Evolutionary conservation across 2,113 vertebrate species (phyloP), one percentile per base, ranked within the genome.

Genomic region (Monarcha castaneiventris): DNA sequence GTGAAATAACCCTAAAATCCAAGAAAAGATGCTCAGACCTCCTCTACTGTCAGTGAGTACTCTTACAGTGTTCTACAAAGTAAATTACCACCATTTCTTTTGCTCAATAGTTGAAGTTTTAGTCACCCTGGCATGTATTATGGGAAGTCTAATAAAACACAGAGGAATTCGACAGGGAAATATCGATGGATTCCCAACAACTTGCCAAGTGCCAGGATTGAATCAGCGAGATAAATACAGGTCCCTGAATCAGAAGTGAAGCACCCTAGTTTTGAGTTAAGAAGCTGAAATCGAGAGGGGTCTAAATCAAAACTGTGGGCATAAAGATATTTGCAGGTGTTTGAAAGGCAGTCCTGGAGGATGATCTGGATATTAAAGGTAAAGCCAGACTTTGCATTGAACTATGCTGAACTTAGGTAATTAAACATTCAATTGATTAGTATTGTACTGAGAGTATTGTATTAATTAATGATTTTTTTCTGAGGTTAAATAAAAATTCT

Each of bases 401-500:
- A n/a, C 43, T 89, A 7, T 66, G 12, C 5, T 63, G 37, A 67
- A 63, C 2, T 2, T 76, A 4, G 7, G 22, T 35, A 37, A 46
- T 72, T 78, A 93, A 74, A 4, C 63, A 54, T 82, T 92, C 35
- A 39, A 13, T 44, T 69, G 77, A 90, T 93, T 64, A 22, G 16
- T 69, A 83, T 78, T 81, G 21, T 71, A 77, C 20, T 52, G 19
- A 55, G 17, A 26, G 30, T 54, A 73, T 67, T 61, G 16, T 71
- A 84, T 79, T 89, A 92, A 86, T 66, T 62, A 93, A 75, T 85
- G 12, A 51, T 7, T 35, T 55, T 78, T 73, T 67, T 55, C 35
- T 52, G 11, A 84, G 25, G 58, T 83, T 94, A 93, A 94, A 90
- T 88, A 89, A 93, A 95, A 95, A 41, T 59, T 13, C 7, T 84